These are phyloP conservation scores for Nyctereutes procyonoides DNA, from an alignment of 2,113 vertebrate genomes.

Conservation along the genomic window DNA sequence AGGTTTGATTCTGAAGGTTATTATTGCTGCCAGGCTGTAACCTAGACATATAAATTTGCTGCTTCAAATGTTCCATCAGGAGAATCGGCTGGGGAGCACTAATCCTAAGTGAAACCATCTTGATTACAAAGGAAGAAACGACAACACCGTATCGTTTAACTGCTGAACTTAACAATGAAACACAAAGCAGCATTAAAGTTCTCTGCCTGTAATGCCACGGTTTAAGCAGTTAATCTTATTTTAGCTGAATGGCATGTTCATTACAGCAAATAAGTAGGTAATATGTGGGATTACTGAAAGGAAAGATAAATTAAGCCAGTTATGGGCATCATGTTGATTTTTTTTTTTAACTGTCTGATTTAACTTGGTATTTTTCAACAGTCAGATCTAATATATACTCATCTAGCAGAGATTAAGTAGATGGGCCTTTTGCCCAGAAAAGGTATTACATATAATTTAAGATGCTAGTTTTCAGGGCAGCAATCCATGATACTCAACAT, in stretches of 20 bases:
- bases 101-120: constrained; percentile 62
- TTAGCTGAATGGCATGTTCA: constrained; percentile 68
- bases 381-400: constrained; percentile 53
- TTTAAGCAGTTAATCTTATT: constrained; percentile 77
- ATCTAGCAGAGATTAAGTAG: constrained; percentile 39
- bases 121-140: constrained; percentile 66
- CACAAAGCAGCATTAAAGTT: constrained; percentile 59
- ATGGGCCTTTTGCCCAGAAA: constrained; percentile 61
- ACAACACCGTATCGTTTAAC: constrained; percentile 36
- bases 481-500: background rate
- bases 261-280: constrained; percentile 71
- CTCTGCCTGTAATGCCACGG: background rate
- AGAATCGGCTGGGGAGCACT: constrained; percentile 19
- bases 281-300: constrained; percentile 60
- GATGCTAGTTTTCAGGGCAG: constrained; percentile 9
- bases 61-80: constrained; percentile 49
- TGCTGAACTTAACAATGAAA: constrained; percentile 53
- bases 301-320: constrained; percentile 73
- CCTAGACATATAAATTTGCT: constrained; percentile 8
- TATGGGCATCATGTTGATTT: constrained; percentile 51
- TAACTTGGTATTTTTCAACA: constrained; percentile 63
- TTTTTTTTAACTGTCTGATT: constrained; percentile 56
- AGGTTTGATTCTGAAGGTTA: background rate
- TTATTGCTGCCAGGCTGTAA: constrained; percentile 33
- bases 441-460: background rate